Base-by-base conservation (phyloP, 2,797 vertebrate species). In the Hirundo rustica region DNA sequence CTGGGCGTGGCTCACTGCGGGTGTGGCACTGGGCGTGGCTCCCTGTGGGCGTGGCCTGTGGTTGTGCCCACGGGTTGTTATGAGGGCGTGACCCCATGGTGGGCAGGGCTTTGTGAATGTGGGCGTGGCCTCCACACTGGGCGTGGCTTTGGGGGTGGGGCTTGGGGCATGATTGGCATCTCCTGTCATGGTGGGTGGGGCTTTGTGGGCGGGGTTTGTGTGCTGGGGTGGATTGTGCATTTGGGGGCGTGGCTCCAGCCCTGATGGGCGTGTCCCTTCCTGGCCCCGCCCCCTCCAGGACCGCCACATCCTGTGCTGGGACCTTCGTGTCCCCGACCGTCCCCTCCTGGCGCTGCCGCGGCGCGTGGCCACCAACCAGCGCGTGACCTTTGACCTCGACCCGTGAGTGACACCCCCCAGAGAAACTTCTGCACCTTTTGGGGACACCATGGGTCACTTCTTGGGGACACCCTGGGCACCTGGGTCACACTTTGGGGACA, bases 201-300 rank as follows among this genome's bases (percentile, higher is more conserved):
- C 19, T 42, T 16, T 30, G 15, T 51, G 27, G 66, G 66, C 10
- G 7, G 5, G 19, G 47, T 4, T 50, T 29, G 8, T 2, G 2
- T 5, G 25, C 11, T 4, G 62, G 12, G 45, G 47, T 9, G 34
- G 1, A 12, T 5, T 4, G 4, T 0, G 0, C 13, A 1, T 4
- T 19, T 23, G 17, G 15, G 61, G 75, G 61, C 10, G n/a, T 55
- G 75, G 50, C 17, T 13, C 3, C 0, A 0, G 5, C 4, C 3
- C 44, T 60, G 55, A 38, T 48, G 72, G 72, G 72, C 55, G 72
- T 74, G 72, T 19, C 55, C 27, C 13, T 0, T 11, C 1, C 23
- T 34, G 48, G 30, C 77, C 30, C 29, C 77, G 5, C 50, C 61
- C 38, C 48, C 48, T 22, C 48, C 54, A 68, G 64, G 64, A n/a